Evolutionary conservation across 2,888 invertebrate species (phyloP), one percentile per base, ranked within the genome.

Genomic region (Heliconius aoede): DNA sequence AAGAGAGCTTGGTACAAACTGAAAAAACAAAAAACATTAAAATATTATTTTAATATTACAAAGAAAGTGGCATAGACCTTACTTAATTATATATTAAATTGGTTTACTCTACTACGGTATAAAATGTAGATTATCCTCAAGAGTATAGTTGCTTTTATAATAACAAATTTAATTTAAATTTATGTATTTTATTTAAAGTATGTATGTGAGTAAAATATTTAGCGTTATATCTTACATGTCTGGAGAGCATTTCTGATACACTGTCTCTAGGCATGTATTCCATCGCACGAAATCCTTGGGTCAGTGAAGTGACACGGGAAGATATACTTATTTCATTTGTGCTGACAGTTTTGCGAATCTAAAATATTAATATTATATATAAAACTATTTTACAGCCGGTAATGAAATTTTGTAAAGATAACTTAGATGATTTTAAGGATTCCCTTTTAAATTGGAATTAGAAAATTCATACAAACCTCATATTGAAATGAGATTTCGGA

Each of bases 171-270:
- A n/a, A 51, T 21, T 51, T 40, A 51, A n/a, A 51, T 21, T 51
- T n/a, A n/a, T n/a, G n/a, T n/a, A n/a, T n/a, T n/a, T n/a, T n/a
- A n/a, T n/a, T n/a, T n/a, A n/a, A n/a, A n/a, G n/a, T n/a, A n/a
- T n/a, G 18, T 46, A 46, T 0, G 18, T 5, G 18, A 18, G 46
- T 46, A 5, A 7, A 7, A 46, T 2, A 21, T 40, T 40, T 40
- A 40, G 40, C 15, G 13, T 40, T 21, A 32, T 28, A 58, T 51
- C 72, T 79, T 77, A 77, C 77, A 40, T 46, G 26, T 76, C 90
- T 86, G 5, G 90, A 86, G 7, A 91, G 60, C 1, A 87, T 86
- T 83, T 91, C 85, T 0, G 89, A 87, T 3, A 90, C 46, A 26
- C 87, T 86, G 72, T 81, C 87, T 0, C 82, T 78, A 1, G 92